Base-by-base conservation (phyloP, 2,888 invertebrate species). In the Ophioninae sp. region DNA sequence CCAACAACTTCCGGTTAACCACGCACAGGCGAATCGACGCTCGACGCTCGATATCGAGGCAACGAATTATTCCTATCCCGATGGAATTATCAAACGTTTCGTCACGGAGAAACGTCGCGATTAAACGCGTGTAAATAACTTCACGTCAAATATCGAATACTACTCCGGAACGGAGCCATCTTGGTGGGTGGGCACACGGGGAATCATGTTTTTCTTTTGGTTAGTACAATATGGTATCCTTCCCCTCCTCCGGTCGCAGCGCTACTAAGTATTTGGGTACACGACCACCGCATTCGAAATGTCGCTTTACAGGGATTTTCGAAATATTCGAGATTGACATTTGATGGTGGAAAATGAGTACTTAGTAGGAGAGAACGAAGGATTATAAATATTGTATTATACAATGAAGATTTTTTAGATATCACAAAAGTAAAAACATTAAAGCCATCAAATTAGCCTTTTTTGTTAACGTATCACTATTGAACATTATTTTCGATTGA, bases 91-190 rank as follows among this genome's bases (percentile, higher is more conserved):
- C 37, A n/a, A 37, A 23, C 37, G 72, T 81, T 81, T 84, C 81
- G 81, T 82, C 64, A 79, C 80, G 74, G 80, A 74, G 78, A 82
- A 85, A 77, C 85, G 86, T 86, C 87, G 85, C 86, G 75, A 86
- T 82, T 83, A 70, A 87, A 87, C 82, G 87, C 88, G 88, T 90
- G 90, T 90, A 90, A 90, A 90, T 91, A 91, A 91, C 89, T 90
- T 89, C 86, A 91, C 90, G 90, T 91, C 88, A 90, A 91, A 89
- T 89, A 90, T 90, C 89, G 89, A 91, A 89, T 89, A 90, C 90
- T 89, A 90, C 89, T 89, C 91, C 91, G 89, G 88, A 88, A 85
- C 88, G 92, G 92, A 92, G 91, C 92, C 92, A 92, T 92, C 91
- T 92, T 92, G 90, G 89, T 92, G 91, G 92, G 91, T 91, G 91